phyloP scores from a whole-genome alignment of 2,113 vertebrate genomes.

The Nothobranchius kuhntae region DNA sequence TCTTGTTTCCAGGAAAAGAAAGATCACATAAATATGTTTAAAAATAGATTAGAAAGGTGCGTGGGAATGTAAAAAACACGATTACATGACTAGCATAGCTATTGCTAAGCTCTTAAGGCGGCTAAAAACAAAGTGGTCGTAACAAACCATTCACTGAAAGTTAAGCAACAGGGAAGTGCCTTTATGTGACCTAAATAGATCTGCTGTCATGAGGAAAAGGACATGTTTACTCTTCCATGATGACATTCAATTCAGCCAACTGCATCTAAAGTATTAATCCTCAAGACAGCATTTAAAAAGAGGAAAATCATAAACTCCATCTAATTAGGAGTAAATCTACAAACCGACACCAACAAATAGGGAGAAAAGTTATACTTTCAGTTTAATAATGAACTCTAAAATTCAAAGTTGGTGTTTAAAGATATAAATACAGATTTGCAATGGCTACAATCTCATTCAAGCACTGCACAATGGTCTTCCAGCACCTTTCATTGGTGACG shows the following conservation, averaged over 20 bases:
- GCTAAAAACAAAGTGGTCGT: conserved; percentile 22
- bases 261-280: background rate
- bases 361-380: too few species aligned
- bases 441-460: too few species aligned
- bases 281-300: background rate
- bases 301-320: background rate
- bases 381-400: too few species aligned
- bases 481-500: too few species aligned
- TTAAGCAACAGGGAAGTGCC: conserved; percentile 14
- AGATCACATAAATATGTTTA: background rate
- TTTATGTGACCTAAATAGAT: conserved; percentile 35
- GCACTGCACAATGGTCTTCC: too few species aligned
- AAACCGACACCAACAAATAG: too few species aligned
- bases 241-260: background rate
- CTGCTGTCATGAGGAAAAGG: conserved; percentile 43
- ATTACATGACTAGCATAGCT: background rate
- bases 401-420: too few species aligned
- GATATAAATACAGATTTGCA: too few species aligned
- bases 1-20: background rate
- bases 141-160: conserved; percentile 8
- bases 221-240: background rate
- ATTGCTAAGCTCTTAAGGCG: conserved; percentile 19
- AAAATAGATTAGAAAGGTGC: conserved; percentile 5
- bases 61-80: too few species aligned
- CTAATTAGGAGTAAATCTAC: background rate